Evolutionary conservation across 2,888 invertebrate species (phyloP).

Genomic region (Scaptomyza flava): DNA sequence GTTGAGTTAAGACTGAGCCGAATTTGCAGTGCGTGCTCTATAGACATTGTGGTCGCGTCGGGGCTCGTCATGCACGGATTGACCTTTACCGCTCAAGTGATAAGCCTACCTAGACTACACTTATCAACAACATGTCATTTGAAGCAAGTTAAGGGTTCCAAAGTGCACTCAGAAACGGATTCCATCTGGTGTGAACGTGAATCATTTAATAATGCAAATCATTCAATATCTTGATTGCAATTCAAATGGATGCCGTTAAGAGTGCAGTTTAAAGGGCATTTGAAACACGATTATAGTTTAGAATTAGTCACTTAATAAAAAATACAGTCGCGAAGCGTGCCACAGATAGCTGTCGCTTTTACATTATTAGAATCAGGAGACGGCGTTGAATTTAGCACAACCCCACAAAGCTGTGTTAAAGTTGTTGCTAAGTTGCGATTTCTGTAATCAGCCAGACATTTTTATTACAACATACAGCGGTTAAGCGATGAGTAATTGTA

Average conservation of each 20-base stretch:
- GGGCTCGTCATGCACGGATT: conserved; percentile 44
- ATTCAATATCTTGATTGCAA: conserved; percentile 22
- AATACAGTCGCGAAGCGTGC: conserved; percentile 25
- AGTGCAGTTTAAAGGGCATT: conserved; percentile 24
- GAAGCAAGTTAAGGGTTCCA: conserved; percentile 49
- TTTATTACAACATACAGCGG: conserved; percentile 47
- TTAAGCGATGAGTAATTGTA: conserved; percentile 38
- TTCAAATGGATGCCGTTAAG: conserved; percentile 7
- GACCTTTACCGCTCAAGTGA: conserved; percentile 56
- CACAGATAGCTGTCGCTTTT: conserved; percentile 30
- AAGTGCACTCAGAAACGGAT: conserved; percentile 51
- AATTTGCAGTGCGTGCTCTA: conserved; percentile 38
- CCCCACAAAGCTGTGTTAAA: background rate
- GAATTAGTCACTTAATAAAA: conserved; percentile 16
- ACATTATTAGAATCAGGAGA: conserved; percentile 32
- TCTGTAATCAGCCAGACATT: conserved; percentile 64
- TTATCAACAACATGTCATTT: conserved; percentile 69
- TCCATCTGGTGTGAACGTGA: conserved; percentile 45
- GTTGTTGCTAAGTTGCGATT: conserved; percentile 45
- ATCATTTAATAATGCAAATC: conserved; percentile 33
- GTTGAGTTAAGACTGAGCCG: conserved; percentile 54
- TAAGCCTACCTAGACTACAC: conserved; percentile 59
- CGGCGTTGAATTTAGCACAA: conserved; percentile 6
- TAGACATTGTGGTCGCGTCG: conserved; percentile 31
- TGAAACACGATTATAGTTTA: conserved; percentile 1